Base-by-base conservation (phyloP, 2,888 invertebrate genomes). In the Dasysyrphus tricinctus region DNA sequence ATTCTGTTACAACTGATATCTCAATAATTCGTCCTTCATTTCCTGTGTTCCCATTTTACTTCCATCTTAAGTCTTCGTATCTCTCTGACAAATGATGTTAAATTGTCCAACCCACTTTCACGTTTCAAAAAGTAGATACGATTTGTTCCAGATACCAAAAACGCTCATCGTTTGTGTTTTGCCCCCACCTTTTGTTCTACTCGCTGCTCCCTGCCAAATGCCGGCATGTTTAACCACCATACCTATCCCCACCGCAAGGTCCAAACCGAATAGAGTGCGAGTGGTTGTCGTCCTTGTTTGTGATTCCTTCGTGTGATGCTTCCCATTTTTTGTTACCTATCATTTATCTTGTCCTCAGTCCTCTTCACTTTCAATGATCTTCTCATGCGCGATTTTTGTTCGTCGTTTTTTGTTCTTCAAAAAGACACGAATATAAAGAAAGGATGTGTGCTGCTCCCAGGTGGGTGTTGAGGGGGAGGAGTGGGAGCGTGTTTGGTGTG, bases 301-400 rank as follows among this genome's bases (percentile, higher is more conserved):
- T 78, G 85, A 80, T 85, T 85, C 74, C 73, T 70, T 81, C 69
- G 54, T 77, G 74, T 81, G 81, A 81, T 85, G 85, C 37, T 81
- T 74, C 63, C 73, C 44, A 8, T 74, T 85, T 80, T 67, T 80
- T 77, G 85, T 54, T 78, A 80, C 73, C 77, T 63, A 85, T 81
- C 80, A 85, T 85, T 85, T 85, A 85, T 85, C 85, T 85, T 85
- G 80, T 85, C 70, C 85, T 57, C 77, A 81, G 85, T 85, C 70
- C 81, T 69, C 69, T 85, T 57, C 77, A 85, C 81, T 85, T 85
- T 81, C 85, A 85, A 81, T 85, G 85, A 81, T 77, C 77, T 85
- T 85, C 80, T 73, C 77, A 61, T 54, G 80, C 61, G 77, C 77
- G 80, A 80, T 77, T 77, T 85, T 74, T 70, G 63, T 70, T 63